A percentile compares a stretch with the other conserved stretches of the same genome.
These are phyloP conservation scores for Ellobium chinense DNA, from an alignment of 2,888 invertebrate genomes.

Conservation along the genomic window DNA sequence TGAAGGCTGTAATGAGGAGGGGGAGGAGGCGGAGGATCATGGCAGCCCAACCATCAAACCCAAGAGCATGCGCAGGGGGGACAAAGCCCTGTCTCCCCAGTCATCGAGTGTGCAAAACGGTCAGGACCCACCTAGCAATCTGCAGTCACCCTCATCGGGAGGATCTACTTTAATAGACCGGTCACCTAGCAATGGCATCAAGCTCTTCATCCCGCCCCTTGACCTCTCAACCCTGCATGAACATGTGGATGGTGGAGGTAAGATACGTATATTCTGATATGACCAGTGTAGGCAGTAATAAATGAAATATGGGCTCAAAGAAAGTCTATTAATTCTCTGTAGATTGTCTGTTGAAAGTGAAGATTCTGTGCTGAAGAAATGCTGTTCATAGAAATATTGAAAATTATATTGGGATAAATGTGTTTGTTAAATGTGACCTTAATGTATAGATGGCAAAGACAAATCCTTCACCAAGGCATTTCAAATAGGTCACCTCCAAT, in stretches of 20 bases:
- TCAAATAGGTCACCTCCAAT: too few species aligned
- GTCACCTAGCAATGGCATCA: conserved; percentile 80
- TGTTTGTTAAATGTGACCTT: too few species aligned
- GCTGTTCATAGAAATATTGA: too few species aligned
- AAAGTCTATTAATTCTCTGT: too few species aligned
- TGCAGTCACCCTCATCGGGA: conserved; percentile 8
- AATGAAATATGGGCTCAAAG: too few species aligned
- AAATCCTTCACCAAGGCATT: too few species aligned
- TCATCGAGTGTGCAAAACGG: conserved; percentile 35
- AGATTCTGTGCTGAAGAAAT: too few species aligned
- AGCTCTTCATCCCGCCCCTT: conserved; percentile 79
- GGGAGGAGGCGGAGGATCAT: neutral
- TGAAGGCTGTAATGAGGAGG: neutral
- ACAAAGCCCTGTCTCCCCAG: conserved; percentile 28
- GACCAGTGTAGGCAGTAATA: too few species aligned
- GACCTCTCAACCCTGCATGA: conserved; percentile 83
- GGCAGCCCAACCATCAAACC: conserved; percentile 35
- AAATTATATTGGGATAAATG: too few species aligned
- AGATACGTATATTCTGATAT: too few species aligned
- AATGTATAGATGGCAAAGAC: too few species aligned
- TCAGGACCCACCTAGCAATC: conserved; percentile 27
- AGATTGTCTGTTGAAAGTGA: too few species aligned
- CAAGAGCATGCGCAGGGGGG: conserved; percentile 15
- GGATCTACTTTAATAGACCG: conserved; percentile 68
- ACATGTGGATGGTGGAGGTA: conserved; percentile 81